Evolutionary conservation across 2,888 invertebrate species (phyloP).

Genomic region (Mactromeris polynyma): DNA sequence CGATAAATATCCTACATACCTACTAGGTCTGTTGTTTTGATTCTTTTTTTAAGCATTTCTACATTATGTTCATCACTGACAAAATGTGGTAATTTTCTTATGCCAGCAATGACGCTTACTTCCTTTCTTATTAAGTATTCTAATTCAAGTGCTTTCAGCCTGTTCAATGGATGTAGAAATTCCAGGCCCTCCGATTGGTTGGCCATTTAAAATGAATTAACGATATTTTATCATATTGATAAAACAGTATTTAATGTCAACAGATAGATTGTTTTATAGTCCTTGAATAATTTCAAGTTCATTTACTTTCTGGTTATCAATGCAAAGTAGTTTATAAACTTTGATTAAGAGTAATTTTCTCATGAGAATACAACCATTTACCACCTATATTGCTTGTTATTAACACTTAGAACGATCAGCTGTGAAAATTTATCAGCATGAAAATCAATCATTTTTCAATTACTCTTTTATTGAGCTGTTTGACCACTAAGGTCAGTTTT

Average conservation of each 20-base stretch:
- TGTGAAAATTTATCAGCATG: neutral
- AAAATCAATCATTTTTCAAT: constrained; percentile 3
- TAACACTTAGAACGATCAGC: neutral
- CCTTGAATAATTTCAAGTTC: constrained; percentile 38
- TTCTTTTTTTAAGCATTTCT: too few species aligned
- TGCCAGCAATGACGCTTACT: too few species aligned
- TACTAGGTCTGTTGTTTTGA: too few species aligned
- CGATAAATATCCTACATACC: too few species aligned
- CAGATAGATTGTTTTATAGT: constrained; percentile 50
- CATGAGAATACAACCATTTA: constrained; percentile 41
- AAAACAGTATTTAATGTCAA: constrained; percentile 35
- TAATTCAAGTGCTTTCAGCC: neutral
- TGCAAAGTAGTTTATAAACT: constrained; percentile 40
- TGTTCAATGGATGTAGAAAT: neutral
- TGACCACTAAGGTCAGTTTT: neutral
- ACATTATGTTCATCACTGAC: too few species aligned
- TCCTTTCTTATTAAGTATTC: neutral
- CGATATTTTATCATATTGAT: constrained; percentile 48
- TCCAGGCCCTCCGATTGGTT: neutral
- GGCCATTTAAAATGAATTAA: constrained; percentile 18
- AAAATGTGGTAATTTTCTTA: too few species aligned
- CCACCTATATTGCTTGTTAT: neutral
- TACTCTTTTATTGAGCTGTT: neutral
- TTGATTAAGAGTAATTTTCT: constrained; percentile 54
- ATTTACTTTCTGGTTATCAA: constrained; percentile 43